Conservation (phyloP, 2,113 vertebrate genomes). For the Crotophaga sulcirostris region DNA sequence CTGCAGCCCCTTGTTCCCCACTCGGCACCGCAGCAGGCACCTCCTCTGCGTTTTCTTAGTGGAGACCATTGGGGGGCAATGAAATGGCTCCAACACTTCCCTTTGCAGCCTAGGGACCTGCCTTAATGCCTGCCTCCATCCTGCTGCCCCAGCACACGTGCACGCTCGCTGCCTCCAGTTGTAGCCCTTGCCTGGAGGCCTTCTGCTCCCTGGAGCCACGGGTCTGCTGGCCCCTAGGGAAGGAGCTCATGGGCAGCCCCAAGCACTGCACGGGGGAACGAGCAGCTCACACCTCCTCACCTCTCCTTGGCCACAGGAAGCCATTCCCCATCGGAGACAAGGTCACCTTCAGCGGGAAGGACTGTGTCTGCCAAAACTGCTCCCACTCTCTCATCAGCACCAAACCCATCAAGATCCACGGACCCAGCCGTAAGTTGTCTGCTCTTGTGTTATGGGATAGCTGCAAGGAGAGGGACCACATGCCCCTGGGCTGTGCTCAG, state of each 20-base stretch:
- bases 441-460: fast-evolving
- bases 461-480: fast-evolving
- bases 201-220: fast-evolving
- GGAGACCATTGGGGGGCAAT: neutral
- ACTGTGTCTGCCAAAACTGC: conserved; percentile 96
- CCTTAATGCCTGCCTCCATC: neutral
- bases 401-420: conserved; percentile 96
- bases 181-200: neutral
- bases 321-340: conserved; percentile 97
- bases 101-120: neutral
- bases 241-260: neutral
- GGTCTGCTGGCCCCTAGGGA: neutral
- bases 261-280: fast-evolving
- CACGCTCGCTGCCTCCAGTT: neutral
- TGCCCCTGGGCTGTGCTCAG: fast-evolving
- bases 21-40: neutral
- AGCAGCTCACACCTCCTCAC: neutral
- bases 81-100: neutral
- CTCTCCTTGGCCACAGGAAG: conserved; percentile 79
- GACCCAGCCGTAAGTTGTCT: conserved; percentile 91
- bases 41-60: neutral
- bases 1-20: fast-evolving
- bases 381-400: conserved; percentile 87
- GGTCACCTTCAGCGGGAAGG: conserved; percentile 97
- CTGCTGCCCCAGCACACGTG: neutral